A percentile compares a stretch with the other conserved stretches of the same genome.
These are phyloP conservation scores for Hydractinia symbiolongicarpus DNA, from an alignment of 30 jellyfish, hydroid and myxozoan species.

Conservation along the genomic window DNA sequence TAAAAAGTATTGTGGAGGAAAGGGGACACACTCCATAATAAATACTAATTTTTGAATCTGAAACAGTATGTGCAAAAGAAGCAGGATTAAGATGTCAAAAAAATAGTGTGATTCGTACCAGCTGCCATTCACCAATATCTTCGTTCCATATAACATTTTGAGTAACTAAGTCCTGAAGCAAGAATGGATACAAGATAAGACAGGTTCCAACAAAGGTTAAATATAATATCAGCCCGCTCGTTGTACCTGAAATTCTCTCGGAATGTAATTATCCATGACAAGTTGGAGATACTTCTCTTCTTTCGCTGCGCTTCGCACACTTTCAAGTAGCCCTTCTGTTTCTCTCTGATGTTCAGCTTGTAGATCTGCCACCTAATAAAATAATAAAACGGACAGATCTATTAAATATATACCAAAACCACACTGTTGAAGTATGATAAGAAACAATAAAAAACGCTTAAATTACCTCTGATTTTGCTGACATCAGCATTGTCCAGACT, in stretches of 20 bases:
- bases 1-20: no score
- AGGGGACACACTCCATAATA: no score
- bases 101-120: slow-evolving; percentile 43
- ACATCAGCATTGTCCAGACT: slow-evolving; percentile 95
- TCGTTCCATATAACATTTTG: slow-evolving; percentile 82
- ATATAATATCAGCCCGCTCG: neutral
- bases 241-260: slow-evolving; percentile 77
- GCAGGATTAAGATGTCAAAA: neutral
- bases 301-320: slow-evolving; percentile 75
- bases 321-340: slow-evolving; percentile 84
- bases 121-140: slow-evolving; percentile 96
- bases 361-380: slow-evolving; percentile 65
- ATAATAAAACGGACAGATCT: neutral
- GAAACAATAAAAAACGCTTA: neutral
- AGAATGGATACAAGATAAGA: neutral
- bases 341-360: slow-evolving; percentile 92
- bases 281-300: slow-evolving; percentile 68
- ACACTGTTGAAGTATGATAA: neutral
- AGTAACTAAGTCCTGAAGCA: slow-evolving; percentile 58
- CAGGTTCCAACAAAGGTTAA: neutral
- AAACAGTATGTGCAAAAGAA: no score
- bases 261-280: slow-evolving; percentile 65
- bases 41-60: no score
- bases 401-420: neutral
- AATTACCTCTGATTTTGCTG: slow-evolving; percentile 88